A percentile compares a stretch with the other conserved stretches of the same genome.
Evolutionary conservation across 2,888 invertebrate genomes (phyloP).

Genomic region (Proisotoma minuta): DNA sequence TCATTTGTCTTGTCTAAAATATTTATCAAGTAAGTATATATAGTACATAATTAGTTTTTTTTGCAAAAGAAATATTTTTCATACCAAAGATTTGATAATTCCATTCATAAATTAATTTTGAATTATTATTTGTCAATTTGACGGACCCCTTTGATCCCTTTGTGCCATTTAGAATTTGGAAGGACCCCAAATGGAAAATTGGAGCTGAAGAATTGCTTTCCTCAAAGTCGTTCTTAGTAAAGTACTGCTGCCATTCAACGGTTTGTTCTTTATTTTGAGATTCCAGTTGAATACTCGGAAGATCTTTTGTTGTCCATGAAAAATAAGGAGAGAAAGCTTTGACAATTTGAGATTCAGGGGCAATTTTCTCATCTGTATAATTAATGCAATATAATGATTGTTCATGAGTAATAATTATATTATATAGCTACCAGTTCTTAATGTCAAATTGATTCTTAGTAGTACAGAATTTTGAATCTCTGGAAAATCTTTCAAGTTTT

Average conservation of each 20-base stretch:
- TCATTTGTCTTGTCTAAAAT: neutral
- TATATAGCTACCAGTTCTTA: neutral
- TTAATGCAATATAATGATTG: neutral
- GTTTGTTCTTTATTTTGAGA: neutral
- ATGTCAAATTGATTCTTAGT: constrained; percentile 5
- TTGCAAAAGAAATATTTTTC: neutral
- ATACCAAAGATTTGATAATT: constrained; percentile 27
- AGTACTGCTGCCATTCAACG: constrained; percentile 30
- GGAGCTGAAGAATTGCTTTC: constrained; percentile 26
- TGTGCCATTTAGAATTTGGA: constrained; percentile 22
- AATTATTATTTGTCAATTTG: too few relatives aligned
- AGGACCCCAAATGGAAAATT: constrained; percentile 29
- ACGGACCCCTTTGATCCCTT: too few relatives aligned
- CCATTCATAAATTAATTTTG: constrained; percentile 35
- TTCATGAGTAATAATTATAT: neutral
- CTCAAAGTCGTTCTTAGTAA: constrained; percentile 32
- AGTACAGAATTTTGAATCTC: constrained; percentile 18
- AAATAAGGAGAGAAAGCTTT: constrained; percentile 30
- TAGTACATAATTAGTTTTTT: too few relatives aligned
- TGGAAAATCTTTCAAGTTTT: constrained; percentile 7
- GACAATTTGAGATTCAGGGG: constrained; percentile 26
- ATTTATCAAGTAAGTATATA: too few relatives aligned
- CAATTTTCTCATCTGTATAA: constrained; percentile 31
- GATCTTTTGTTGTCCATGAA: constrained; percentile 32
- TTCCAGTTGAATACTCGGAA: constrained; percentile 21